These are phyloP conservation scores for Stigmatopora argus DNA, from an alignment of 2,113 vertebrate species.

Conservation along the genomic window DNA sequence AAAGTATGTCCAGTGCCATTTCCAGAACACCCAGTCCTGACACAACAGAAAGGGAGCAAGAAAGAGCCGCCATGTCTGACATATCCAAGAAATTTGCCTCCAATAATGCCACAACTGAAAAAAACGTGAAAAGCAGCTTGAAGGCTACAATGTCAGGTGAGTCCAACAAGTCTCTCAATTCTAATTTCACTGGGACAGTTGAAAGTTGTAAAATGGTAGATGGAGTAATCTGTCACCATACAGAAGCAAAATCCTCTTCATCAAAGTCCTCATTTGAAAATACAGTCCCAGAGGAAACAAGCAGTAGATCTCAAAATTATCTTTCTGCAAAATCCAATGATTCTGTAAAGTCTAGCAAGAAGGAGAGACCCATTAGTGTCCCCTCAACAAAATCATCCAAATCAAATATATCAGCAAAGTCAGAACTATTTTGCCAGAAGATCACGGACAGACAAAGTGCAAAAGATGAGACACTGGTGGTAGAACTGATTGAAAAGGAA, in stretches of 20 bases:
- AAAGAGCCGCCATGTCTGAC: slow-evolving; percentile 22
- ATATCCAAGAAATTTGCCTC: slow-evolving; percentile 30
- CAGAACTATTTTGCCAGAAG: slow-evolving; percentile 18
- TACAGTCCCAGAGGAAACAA: slow-evolving; percentile 19
- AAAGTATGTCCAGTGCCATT: slow-evolving; percentile 22
- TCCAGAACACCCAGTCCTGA: slow-evolving; percentile 28
- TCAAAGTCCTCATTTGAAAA: slow-evolving; percentile 14
- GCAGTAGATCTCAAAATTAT: slow-evolving; percentile 16
- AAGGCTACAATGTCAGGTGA: slow-evolving; percentile 27
- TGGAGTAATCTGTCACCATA: slow-evolving; percentile 16
- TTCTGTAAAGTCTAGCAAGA: slow-evolving; percentile 13
- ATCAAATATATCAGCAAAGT: slow-evolving; percentile 35
- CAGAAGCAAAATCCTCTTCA: slow-evolving; percentile 37
- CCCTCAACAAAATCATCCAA: slow-evolving; percentile 31
- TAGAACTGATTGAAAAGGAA: not conserved
- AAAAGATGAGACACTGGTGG: slow-evolving; percentile 1
- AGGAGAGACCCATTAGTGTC: slow-evolving; percentile 29
- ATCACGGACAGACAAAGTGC: slow-evolving; percentile 18
- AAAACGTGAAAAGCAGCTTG: slow-evolving; percentile 24
- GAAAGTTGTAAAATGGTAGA: slow-evolving; percentile 10
- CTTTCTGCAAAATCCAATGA: slow-evolving; percentile 31
- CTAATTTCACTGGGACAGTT: slow-evolving; percentile 14
- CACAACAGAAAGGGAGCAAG: slow-evolving; percentile 18
- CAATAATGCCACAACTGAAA: slow-evolving; percentile 4
- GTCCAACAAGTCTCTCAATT: slow-evolving; percentile 33